These are phyloP conservation scores for Meloidogyne chitwoodi DNA, from an alignment of 1,140 invertebrate genomes.

Conservation along the genomic window DNA sequence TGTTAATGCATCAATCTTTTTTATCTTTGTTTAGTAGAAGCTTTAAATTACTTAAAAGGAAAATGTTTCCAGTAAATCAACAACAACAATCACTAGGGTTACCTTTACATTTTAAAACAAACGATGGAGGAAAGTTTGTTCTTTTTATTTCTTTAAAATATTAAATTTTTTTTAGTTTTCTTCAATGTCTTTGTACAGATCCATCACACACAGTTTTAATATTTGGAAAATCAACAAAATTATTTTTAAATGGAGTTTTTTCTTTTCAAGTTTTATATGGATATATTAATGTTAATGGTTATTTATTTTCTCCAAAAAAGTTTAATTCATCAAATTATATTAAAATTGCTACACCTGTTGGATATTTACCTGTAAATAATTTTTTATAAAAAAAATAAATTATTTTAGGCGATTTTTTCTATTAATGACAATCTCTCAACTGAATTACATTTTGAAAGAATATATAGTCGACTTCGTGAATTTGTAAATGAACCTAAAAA, in stretches of 20 bases:
- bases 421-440: constrained; percentile 1
- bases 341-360: not conserved
- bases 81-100: not conserved
- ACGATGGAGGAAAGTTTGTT: not conserved
- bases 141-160: not conserved
- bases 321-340: constrained; percentile 26
- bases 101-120: not conserved
- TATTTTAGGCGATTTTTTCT: constrained; percentile 2
- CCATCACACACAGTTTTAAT: constrained; percentile 15
- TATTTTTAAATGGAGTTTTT: constrained; percentile 23
- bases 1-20: no score
- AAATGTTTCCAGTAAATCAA: not conserved
- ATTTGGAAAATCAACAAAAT: not conserved
- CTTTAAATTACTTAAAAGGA: not conserved
- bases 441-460: constrained; percentile 13
- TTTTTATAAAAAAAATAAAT: not conserved
- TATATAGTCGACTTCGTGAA: constrained; percentile 11
- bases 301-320: constrained; percentile 12
- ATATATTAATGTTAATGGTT: constrained; percentile 21
- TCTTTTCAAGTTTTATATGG: constrained; percentile 33
- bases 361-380: constrained; percentile 22
- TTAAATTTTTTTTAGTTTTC: not conserved
- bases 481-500: constrained; percentile 11
- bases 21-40: no score
- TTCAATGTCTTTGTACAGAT: constrained; percentile 10